Evolutionary conservation across 2,888 invertebrate genomes (phyloP), one percentile per base, ranked within the genome.

Genomic region (Erebia ligea): DNA sequence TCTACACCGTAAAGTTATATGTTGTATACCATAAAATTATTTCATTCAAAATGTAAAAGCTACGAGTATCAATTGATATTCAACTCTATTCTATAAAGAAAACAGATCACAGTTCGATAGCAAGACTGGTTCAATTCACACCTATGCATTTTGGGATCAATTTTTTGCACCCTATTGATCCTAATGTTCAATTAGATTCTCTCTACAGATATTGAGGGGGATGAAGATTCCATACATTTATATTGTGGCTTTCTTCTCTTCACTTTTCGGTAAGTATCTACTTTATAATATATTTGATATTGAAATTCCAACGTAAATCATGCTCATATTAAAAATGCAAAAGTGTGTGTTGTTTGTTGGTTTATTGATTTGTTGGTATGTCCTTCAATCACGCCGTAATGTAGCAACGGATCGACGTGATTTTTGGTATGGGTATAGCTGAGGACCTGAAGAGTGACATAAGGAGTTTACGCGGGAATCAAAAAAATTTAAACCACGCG

Each of bases 151-250:
- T 89, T 86, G 87, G 87, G 84, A 86, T 68, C 54, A 68, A 13
- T 69, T 88, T 89, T 89, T 88, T 88, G 82, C 83, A 81, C 86
- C 86, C 85, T 85, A 89, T 90, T 89, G 89, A 89, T 90, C 87
- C 85, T 90, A 90, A 91, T 91, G 89, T 89, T 90, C 90, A 91
- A 91, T 91, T 84, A 88, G 89, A 90, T 91, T 91, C 90, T 84
- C 86, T 89, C 85, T 85, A 85, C 86, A 86, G 87, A 86, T 89
- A 88, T 89, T 82, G 88, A 82, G 85, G 85, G 84, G 85, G 86
- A 88, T 89, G 90, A 90, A 89, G 84, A 88, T 87, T 87, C 87
- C 88, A 87, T 88, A 86, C 86, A 84, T 89, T 89, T 45, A 87
- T 87, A 86, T 86, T 85, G 86, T 52, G 82, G 61, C 45, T 61